Percentiles rank a stretch among this genome's conserved stretches.
Evolutionary conservation across 2,888 invertebrate species (phyloP).

Genomic region (Drosophila bunnanda): DNA sequence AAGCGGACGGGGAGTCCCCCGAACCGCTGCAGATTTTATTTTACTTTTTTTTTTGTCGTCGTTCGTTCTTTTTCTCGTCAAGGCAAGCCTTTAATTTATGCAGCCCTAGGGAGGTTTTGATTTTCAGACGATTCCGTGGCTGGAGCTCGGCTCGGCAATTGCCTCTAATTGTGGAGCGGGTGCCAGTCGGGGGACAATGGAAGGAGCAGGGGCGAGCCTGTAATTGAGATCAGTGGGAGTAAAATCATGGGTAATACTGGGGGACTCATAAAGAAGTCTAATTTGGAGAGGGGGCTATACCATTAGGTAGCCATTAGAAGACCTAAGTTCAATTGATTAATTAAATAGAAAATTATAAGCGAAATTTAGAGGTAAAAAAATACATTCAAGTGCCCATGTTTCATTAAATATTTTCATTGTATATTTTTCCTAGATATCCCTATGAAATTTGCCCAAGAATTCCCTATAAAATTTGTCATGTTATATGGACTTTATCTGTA

Average conservation of each 20-base stretch:
- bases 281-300: no score
- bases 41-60: constrained; percentile 11
- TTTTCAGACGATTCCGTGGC: constrained; percentile 59
- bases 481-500: no score
- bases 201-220: constrained; percentile 1
- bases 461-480: no score
- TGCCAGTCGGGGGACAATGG: constrained; percentile 7
- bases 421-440: no score
- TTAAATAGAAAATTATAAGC: no score
- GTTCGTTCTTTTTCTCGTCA: constrained; percentile 31
- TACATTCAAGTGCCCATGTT: no score
- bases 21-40: constrained; percentile 42
- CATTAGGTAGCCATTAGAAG: neutral
- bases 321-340: no score
- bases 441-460: no score
- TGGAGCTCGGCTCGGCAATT: constrained; percentile 50
- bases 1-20: constrained; percentile 6
- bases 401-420: no score
- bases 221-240: constrained; percentile 45
- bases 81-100: constrained; percentile 82
- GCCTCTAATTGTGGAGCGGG: constrained; percentile 54
- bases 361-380: no score
- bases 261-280: constrained; percentile 21
- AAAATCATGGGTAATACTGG: neutral
- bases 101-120: constrained; percentile 80